These are phyloP conservation scores for Penaeus japonicus DNA, from an alignment of 1,140 invertebrate species.

Conservation along the genomic window DNA sequence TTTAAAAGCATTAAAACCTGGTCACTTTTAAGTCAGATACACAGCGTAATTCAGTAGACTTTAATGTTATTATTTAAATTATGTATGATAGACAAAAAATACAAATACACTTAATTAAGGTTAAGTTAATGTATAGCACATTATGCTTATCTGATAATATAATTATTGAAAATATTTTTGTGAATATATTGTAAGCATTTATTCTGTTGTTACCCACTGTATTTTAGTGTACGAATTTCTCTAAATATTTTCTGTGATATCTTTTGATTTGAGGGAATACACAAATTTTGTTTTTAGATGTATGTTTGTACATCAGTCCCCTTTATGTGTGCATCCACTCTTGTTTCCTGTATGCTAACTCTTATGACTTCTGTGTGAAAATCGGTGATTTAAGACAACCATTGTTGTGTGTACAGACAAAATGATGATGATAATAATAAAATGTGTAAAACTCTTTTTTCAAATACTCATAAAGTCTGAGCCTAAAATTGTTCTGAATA, in stretches of 20 bases:
- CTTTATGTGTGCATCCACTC: too few relatives aligned
- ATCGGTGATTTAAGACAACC: too few relatives aligned
- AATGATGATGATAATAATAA: too few relatives aligned
- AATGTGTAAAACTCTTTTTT: too few relatives aligned
- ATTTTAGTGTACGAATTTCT: constrained; percentile 9
- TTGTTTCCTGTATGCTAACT: too few relatives aligned
- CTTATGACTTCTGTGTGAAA: too few relatives aligned
- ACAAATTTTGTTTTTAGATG: too few relatives aligned
- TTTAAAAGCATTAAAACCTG: background rate
- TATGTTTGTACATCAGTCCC: too few relatives aligned
- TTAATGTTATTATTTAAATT: constrained; percentile 36
- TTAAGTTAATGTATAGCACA: constrained; percentile 44
- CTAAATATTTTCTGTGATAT: constrained; percentile 40
- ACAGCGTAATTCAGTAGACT: background rate
- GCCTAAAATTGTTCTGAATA: too few relatives aligned
- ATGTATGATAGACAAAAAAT: constrained; percentile 22
- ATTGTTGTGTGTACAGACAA: too few relatives aligned
- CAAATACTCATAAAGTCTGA: too few relatives aligned
- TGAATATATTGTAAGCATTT: constrained; percentile 9
- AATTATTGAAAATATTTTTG: constrained; percentile 32
- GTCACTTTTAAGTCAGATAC: background rate
- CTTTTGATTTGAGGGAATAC: background rate
- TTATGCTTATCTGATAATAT: constrained; percentile 25
- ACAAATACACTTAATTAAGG: constrained; percentile 50
- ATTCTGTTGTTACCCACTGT: background rate